These are phyloP conservation scores for Drosophila mimica DNA, from an alignment of 2,888 invertebrate species.

Conservation along the genomic window DNA sequence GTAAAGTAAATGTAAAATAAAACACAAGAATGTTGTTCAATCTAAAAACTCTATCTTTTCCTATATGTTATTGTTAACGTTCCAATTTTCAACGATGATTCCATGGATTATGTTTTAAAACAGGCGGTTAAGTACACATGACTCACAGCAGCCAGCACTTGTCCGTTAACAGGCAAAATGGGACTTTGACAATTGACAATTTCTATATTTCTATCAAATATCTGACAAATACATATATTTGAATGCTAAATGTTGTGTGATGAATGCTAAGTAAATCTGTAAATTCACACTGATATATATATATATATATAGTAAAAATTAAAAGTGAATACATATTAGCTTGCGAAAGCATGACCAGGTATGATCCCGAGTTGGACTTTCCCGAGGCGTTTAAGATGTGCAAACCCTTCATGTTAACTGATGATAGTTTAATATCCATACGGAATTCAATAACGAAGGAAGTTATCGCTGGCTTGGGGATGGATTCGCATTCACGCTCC, in stretches of 20 bases:
- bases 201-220: neutral
- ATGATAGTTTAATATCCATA: conserved; percentile 90
- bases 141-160: neutral
- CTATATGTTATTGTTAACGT: neutral
- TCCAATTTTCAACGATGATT: neutral
- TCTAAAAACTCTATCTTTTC: conserved; percentile 8
- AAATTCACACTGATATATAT: neutral
- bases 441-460: conserved; percentile 90
- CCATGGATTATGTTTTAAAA: neutral
- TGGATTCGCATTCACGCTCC: conserved; percentile 89
- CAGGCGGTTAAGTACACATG: neutral
- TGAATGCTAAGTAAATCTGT: neutral
- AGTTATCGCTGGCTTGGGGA: conserved; percentile 91
- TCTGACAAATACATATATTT: neutral
- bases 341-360: conserved; percentile 18
- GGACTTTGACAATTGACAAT: neutral
- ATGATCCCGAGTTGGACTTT: conserved; percentile 54
- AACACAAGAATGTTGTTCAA: conserved; percentile 60
- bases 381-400: conserved; percentile 61
- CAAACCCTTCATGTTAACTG: conserved; percentile 88
- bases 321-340: neutral
- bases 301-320: neutral
- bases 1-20: conserved; percentile 57
- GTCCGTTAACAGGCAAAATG: neutral
- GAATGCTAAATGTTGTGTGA: neutral